Evolutionary conservation across 2,888 invertebrate genomes (phyloP), one percentile per base, ranked within the genome.

Genomic region (Philopedon plagiatum): DNA sequence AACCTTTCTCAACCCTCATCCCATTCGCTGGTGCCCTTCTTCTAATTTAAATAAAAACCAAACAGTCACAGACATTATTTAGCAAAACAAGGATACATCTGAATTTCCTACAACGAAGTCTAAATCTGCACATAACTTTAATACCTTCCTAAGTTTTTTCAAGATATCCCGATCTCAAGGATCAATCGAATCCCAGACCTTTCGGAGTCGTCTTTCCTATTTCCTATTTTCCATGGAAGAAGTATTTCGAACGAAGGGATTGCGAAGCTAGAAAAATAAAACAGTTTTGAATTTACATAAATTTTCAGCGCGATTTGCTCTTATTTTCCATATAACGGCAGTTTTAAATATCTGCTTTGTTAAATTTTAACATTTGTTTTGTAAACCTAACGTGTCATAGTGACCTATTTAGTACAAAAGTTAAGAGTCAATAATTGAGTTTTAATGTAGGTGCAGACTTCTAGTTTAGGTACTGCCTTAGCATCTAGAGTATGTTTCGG

Each of bases 101-200:
- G 11, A 46, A 46, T 46, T 46, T 46, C 46, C 46, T 5, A 15
- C 51, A 54, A 29, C 29, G 23, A 29, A 15, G 15, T 11, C 15
- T 11, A 37, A 60, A 23, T 44, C 34, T 44, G 5, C 13, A 60
- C 18, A 21, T 26, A 58, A 60, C 1, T 41, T 23, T 60, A 39
- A 57, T 41, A 39, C 41, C 41, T 41, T 44, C 13, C 26, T 26
- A 60, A 21, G 60, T 60, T 60, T 44, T 58, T 60, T 13, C 23
- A 2, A 15, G 23, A 19, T 41, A 26, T 41, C 15, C 29, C 11
- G 8, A 60, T 60, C 18, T 44, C 9, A 26, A 60, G 60, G 60
- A 60, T 60, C 60, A 60, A 60, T 60, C 41, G 60, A 41, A 60
- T 41, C 26, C 57, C 60, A 60, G 60, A 39, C 41, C 39, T 39